Percentiles rank a stretch among this genome's conserved stretches.
phyloP scores from a whole-genome alignment of 1,140 invertebrate genomes.

The Melipona quadrifasciata region DNA sequence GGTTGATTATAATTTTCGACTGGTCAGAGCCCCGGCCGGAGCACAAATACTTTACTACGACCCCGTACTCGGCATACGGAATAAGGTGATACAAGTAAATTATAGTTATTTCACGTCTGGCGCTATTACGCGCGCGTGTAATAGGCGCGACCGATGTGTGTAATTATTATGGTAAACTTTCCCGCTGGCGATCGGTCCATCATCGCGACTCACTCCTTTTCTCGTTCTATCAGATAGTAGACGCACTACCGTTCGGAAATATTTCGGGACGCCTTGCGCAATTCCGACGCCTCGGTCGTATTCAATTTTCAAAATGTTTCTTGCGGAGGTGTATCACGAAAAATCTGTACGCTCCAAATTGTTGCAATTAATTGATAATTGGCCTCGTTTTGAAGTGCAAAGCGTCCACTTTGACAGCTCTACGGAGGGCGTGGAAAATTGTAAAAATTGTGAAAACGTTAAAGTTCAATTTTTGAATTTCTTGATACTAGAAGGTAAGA shows the following conservation, averaged over 20 bases:
- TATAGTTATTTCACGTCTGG: constrained; percentile 48
- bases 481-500: too few relatives aligned
- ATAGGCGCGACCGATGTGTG: constrained; percentile 42
- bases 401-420: too few relatives aligned
- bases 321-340: too few relatives aligned
- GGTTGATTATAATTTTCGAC: constrained; percentile 48
- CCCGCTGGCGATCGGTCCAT: constrained; percentile 24
- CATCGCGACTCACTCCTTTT: not conserved
- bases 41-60: constrained; percentile 49
- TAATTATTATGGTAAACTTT: constrained; percentile 48
- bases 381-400: too few relatives aligned
- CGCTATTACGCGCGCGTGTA: constrained; percentile 35
- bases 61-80: constrained; percentile 24
- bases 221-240: not conserved
- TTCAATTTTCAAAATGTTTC: not conserved
- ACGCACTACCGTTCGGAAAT: not conserved
- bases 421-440: too few relatives aligned
- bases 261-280: not conserved
- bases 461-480: too few relatives aligned
- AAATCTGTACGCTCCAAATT: too few relatives aligned
- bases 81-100: constrained; percentile 51
- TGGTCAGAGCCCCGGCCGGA: not conserved
- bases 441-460: too few relatives aligned
- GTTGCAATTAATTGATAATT: too few relatives aligned
- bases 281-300: not conserved